Conservation (phyloP, 1,140 invertebrate species). For the Caenorhabditis remanei region DNA sequence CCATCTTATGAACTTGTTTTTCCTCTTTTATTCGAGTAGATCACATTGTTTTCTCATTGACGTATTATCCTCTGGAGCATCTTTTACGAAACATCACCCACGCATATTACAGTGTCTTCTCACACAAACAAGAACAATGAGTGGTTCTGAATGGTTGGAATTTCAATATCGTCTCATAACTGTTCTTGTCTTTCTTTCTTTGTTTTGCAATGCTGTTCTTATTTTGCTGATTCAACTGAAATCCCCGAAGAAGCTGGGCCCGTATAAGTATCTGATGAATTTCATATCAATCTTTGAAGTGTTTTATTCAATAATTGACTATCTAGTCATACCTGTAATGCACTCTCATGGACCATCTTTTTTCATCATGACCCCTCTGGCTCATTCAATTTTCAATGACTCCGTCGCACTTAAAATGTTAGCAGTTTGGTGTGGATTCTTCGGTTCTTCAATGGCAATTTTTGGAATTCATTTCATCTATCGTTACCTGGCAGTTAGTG, state of each 20-base stretch:
- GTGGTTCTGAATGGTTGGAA: neutral
- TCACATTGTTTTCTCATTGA: neutral
- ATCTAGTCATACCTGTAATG: neutral
- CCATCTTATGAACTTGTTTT: too few relatives aligned
- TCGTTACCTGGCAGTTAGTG: slow-evolving; percentile 9
- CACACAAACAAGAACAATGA: neutral
- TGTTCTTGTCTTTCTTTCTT: neutral
- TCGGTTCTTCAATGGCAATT: slow-evolving; percentile 13
- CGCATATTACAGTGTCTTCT: neutral
- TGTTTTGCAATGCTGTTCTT: slow-evolving; percentile 8
- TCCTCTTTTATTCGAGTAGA: too few relatives aligned
- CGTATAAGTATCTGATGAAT: slow-evolving; percentile 10
- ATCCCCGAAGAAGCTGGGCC: slow-evolving; percentile 6
- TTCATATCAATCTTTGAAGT: slow-evolving; percentile 25
- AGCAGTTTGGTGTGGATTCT: slow-evolving; percentile 20
- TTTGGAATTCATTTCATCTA: slow-evolving; percentile 40
- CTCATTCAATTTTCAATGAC: neutral
- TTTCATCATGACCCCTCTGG: neutral
- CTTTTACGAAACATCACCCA: neutral
- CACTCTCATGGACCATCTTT: slow-evolving; percentile 8
- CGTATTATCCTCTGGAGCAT: neutral
- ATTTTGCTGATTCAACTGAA: neutral
- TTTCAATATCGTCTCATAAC: neutral
- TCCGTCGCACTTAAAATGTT: neutral
- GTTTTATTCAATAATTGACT: slow-evolving; percentile 1